phyloP scores from a whole-genome alignment of 2,113 vertebrate genomes.

The Propithecus coquereli region DNA sequence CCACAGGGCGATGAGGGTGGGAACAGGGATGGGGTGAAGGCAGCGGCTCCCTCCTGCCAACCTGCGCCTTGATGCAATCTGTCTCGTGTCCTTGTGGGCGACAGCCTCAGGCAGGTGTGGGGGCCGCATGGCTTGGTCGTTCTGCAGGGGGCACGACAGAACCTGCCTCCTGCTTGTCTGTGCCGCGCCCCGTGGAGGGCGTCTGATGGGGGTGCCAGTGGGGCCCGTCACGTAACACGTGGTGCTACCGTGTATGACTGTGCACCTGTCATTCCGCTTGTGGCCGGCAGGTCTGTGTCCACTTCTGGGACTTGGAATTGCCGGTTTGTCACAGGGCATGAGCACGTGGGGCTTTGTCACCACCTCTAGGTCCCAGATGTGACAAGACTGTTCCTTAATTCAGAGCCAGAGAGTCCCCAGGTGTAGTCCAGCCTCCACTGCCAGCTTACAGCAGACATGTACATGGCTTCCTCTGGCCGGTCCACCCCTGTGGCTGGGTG shows the following conservation, averaged over 20 bases:
- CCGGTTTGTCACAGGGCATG: fast-evolving
- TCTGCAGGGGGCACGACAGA: not conserved
- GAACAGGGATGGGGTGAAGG: not conserved
- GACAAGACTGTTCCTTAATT: not conserved
- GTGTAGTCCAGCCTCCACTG: not conserved
- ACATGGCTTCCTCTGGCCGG: not conserved
- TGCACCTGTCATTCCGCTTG: not conserved
- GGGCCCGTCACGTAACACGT: not conserved
- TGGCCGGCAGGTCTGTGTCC: not conserved
- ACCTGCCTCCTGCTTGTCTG: not conserved
- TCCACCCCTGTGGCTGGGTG: not conserved
- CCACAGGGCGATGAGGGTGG: not conserved
- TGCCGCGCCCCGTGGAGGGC: not conserved
- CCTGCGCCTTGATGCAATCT: not conserved
- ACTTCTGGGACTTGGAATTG: not conserved
- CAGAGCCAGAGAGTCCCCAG: not conserved
- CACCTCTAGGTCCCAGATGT: not conserved
- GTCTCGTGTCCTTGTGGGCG: not conserved
- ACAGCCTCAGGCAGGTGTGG: not conserved
- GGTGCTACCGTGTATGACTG: fast-evolving
- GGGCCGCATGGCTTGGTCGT: not conserved
- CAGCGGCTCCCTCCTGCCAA: fast-evolving
- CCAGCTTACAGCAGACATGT: not conserved
- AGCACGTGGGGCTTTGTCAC: not conserved
- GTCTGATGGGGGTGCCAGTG: not conserved